Evolutionary conservation across 1,140 invertebrate species (phyloP).

Genomic region (Chironomus tepperi): DNA sequence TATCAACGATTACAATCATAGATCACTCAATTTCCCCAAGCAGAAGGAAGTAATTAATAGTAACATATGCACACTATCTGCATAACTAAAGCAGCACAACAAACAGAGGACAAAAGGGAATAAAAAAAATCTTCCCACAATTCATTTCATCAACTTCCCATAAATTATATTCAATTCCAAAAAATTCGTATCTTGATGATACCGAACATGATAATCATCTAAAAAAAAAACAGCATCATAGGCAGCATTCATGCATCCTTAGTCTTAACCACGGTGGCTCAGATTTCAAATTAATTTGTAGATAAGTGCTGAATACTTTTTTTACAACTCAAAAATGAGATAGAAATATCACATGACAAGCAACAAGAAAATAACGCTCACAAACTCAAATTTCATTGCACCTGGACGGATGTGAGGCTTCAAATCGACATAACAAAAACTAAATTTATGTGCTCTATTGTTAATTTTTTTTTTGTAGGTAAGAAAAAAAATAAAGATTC

Average conservation of each 20-base stretch:
- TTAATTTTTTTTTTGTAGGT: neutral
- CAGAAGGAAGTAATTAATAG: no score
- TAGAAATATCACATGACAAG: constrained; percentile 2
- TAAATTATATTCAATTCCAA: neutral
- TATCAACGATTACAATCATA: no score
- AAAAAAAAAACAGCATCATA: no score
- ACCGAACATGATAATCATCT: no score
- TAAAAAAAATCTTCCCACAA: neutral
- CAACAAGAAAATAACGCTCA: constrained; percentile 11
- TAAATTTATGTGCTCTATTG: constrained; percentile 21
- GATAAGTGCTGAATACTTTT: neutral
- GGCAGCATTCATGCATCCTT: no score
- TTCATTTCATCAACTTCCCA: neutral
- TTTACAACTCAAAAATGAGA: neutral
- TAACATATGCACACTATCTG: no score
- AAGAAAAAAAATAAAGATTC: neutral
- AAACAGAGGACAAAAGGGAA: no score
- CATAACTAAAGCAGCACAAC: no score
- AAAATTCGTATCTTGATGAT: no score
- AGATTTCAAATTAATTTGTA: constrained; percentile 15
- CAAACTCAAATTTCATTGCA: constrained; percentile 8
- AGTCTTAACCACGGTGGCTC: neutral
- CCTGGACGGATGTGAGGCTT: constrained; percentile 20
- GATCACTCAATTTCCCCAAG: no score
- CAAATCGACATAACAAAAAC: neutral